Conservation (phyloP, 2,888 invertebrate species). For the Fragum fragum region DNA sequence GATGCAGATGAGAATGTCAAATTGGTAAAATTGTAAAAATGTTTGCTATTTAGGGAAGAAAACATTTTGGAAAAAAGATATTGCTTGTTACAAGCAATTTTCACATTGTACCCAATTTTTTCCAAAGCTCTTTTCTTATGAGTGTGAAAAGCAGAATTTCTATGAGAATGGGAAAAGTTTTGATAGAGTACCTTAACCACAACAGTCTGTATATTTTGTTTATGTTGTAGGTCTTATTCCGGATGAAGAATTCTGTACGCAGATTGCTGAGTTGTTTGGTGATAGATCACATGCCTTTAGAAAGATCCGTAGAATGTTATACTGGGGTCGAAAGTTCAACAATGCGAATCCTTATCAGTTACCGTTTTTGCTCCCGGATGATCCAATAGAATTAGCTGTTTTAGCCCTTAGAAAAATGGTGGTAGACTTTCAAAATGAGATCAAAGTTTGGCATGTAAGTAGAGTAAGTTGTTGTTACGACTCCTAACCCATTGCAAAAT, state of each 20-base stretch:
- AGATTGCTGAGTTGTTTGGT: conserved; percentile 95
- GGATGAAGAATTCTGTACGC: conserved; percentile 94
- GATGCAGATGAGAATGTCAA: no score
- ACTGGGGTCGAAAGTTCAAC: conserved; percentile 95
- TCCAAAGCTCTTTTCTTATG: no score
- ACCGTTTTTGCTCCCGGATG: conserved; percentile 91
- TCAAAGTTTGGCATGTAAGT: conserved; percentile 86
- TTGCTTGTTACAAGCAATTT: no score
- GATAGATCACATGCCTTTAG: conserved; percentile 89
- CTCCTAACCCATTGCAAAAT: no score
- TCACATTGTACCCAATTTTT: no score
- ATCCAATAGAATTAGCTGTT: conserved; percentile 92
- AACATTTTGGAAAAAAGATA: no score
- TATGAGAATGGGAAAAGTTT: no score
- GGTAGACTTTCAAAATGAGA: conserved; percentile 92
- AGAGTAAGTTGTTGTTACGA: no score
- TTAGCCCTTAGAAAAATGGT: conserved; percentile 95
- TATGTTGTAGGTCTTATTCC: conserved; percentile 92
- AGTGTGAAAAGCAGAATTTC: no score
- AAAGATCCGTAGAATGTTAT: conserved; percentile 89
- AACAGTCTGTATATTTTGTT: not conserved
- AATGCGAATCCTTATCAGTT: conserved; percentile 86
- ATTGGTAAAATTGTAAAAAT: no score
- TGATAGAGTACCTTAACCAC: no score
- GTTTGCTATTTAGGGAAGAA: no score